These are phyloP conservation scores for Mormyrus hasselquistii DNA, from an alignment of 2,797 vertebrate genomes.

Conservation along the genomic window DNA sequence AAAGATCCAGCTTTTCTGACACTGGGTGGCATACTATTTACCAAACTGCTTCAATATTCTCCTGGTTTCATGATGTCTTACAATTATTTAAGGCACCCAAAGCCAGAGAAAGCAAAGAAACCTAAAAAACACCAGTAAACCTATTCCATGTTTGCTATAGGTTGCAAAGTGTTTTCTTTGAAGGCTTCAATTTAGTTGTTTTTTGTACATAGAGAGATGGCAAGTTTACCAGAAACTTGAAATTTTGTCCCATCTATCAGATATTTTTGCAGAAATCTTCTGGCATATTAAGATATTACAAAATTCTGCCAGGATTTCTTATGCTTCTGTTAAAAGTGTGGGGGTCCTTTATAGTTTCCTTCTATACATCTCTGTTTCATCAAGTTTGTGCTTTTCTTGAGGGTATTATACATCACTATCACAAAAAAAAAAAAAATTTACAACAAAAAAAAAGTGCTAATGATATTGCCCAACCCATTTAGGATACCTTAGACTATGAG, in stretches of 20 bases:
- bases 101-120: neutral
- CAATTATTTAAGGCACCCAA: neutral
- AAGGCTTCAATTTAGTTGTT: neutral
- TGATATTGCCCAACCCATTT: neutral
- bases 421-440: too few relatives aligned
- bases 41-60: neutral
- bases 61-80: neutral
- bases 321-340: neutral
- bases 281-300: neutral
- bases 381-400: neutral
- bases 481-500: neutral
- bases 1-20: neutral
- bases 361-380: neutral
- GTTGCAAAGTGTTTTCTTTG: neutral
- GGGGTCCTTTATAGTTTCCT: neutral
- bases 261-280: neutral
- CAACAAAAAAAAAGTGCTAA: neutral
- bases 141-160: neutral
- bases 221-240: neutral
- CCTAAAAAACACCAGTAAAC: neutral
- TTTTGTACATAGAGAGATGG: neutral
- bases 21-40: neutral
- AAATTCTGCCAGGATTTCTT: neutral
- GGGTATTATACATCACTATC: too few relatives aligned
- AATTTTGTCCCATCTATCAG: neutral